Evolutionary conservation across 2,797 vertebrate species (phyloP), one percentile per base, ranked within the genome.

Genomic region (Rhabdomys pumilio): DNA sequence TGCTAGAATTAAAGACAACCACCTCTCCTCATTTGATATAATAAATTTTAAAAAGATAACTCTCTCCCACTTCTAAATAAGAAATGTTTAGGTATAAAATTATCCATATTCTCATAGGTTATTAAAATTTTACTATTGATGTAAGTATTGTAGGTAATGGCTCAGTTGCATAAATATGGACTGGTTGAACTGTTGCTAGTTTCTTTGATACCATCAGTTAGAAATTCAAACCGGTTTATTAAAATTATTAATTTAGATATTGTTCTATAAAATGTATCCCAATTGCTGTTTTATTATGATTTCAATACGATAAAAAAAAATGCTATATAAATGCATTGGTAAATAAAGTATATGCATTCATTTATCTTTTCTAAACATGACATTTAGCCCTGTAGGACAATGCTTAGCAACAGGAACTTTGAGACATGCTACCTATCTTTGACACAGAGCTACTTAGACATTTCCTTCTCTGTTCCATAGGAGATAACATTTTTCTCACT

Each of bases 71-170:
- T 91, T 91, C n/a, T 91, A 38, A 86, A 87, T 2, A 77, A 91
- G 50, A 83, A 81, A 88, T 69, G 0, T 29, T 0, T 80, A 67
- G 4, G 38, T 90, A 47, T 90, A 50, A 95, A 95, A n/a, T 57
- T 84, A 69, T 69, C 88, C 24, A 53, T 90, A 63, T 2, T 93
- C 11, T 97, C 67, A 86, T 76, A 93, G 44, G 55, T 76, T 94
- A 6, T 38, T 91, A 19, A 55, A 92, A 86, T 69, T 93, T 86
- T 82, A 93, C 61, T 67, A 38, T 82, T 75, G n/a, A 72, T 34
- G 6, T 57, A 90, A 91, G 1, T 76, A 91, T 24, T n/a, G 11
- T 15, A 94, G 41, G 81, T 87, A 81, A 91, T 90, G 50, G 79
- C 19, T 94, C 38, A 63, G 34, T 50, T 86, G 63, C 57, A n/a